Base-by-base conservation (phyloP, 2,797 vertebrate species). In the Sitta carolinensis region DNA sequence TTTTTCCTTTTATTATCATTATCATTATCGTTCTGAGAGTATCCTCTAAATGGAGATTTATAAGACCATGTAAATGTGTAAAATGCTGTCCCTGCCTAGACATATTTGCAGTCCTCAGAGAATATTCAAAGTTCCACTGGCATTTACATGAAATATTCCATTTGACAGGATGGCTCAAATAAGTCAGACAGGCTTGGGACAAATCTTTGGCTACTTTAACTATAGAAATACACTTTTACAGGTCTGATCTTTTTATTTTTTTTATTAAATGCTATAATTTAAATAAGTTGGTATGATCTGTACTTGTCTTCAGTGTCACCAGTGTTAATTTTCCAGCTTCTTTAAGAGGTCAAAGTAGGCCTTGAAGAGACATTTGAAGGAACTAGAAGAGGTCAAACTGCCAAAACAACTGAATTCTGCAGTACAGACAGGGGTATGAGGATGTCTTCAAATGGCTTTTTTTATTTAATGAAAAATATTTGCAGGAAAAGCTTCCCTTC, bases 191-290 rank as follows among this genome's bases (percentile, higher is more conserved):
- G 34, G 13, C 47, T 27, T 74, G 26, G 32, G 73, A 55, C 75
- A 92, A 87, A 89, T 13, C 43, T 75, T 93, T 70, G 64, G 23
- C 58, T 88, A 40, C 42, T 81, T 38, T 73, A 79, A 68, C 48
- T 61, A 29, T 10, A 67, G 42, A 91, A 80, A 77, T 42, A 22
- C 27, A 72, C 42, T 88, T 91, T 89, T 76, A 57, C 23, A 68
- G 30, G 16, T 68, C 43, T 76, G n/a, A 47, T 69, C 5, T 78
- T 93, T 85, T 72, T 9, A 42, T 6, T 17, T 75, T 75, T 90
- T 90, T 89, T 67, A 68, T 81, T 83, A 86, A 84, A 62, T 68
- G 14, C 27, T 74, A 36, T 77, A 82, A 87, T 87, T 93, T 87
- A 87, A 90, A 76, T 90, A 89, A 87, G 50, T 25, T 72, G 9